Evolutionary conservation across 2,888 invertebrate species (phyloP).

Genomic region (Lasioglossum vierecki): DNA sequence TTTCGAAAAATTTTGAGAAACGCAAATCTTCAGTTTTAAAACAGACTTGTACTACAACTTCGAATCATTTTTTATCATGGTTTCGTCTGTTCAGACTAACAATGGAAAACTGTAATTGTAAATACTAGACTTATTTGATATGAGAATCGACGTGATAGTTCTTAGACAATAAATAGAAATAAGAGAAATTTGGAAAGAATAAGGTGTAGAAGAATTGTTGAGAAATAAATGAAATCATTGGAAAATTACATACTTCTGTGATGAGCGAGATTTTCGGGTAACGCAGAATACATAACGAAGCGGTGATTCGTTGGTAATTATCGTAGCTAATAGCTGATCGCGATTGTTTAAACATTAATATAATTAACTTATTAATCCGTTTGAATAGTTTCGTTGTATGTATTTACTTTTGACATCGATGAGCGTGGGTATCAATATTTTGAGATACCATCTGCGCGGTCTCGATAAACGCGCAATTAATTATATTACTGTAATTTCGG

Average conservation of each 20-base stretch:
- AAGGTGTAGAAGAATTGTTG: background rate
- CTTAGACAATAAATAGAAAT: background rate
- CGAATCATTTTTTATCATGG: too few relatives aligned
- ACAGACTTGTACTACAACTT: too few relatives aligned
- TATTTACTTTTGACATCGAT: background rate
- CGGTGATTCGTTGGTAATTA: background rate
- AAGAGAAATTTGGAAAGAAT: background rate
- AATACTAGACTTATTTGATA: background rate
- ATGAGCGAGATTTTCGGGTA: background rate
- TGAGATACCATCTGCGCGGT: background rate
- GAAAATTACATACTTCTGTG: background rate
- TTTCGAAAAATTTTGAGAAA: background rate
- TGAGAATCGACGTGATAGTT: background rate
- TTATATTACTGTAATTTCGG: background rate
- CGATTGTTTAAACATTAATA: slow-evolving; percentile 9
- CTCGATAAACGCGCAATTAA: slow-evolving; percentile 6
- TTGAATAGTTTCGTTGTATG: background rate
- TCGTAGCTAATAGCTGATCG: background rate
- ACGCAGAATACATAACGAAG: too few relatives aligned
- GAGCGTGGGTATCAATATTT: background rate
- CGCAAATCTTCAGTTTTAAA: background rate
- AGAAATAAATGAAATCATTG: background rate
- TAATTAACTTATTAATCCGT: slow-evolving; percentile 11
- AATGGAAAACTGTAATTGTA: background rate
- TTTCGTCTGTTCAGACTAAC: too few relatives aligned